Percentiles rank a stretch among this genome's conserved stretches.
Conservation (phyloP, 2,888 invertebrate genomes). For the Brenthis daphne region DNA sequence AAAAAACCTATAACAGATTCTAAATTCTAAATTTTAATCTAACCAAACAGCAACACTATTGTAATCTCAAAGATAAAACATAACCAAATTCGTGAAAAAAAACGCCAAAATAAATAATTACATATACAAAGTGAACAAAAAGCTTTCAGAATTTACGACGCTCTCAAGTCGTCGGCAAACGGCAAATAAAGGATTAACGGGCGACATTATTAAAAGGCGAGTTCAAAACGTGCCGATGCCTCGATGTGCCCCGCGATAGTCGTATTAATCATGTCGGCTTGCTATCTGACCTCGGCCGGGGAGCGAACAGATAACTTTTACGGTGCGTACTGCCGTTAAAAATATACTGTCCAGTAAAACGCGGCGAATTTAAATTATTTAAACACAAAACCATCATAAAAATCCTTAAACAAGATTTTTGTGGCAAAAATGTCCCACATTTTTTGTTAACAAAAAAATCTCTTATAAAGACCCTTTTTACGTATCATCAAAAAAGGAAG, state of each 20-base stretch:
- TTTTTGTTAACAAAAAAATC: conserved; percentile 8
- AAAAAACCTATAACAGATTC: too few relatives aligned
- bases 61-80: conserved; percentile 1
- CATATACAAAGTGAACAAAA: conserved; percentile 21
- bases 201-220: conserved; percentile 22
- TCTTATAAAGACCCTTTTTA: conserved; percentile 8
- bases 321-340: conserved; percentile 9
- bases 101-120: conserved; percentile 16
- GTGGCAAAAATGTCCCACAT: conserved; percentile 5
- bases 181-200: conserved; percentile 27
- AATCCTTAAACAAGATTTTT: conserved; percentile 14
- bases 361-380: conserved; percentile 11
- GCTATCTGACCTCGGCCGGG: conserved; percentile 7
- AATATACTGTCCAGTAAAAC: background rate
- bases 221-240: conserved; percentile 27
- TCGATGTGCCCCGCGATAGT: conserved; percentile 23
- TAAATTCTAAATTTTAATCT: too few relatives aligned
- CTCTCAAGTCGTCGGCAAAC: conserved; percentile 16
- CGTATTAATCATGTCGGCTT: conserved; percentile 22
- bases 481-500: background rate
- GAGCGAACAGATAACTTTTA: conserved; percentile 17
- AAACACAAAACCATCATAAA: conserved; percentile 15
- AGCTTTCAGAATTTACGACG: conserved; percentile 21
- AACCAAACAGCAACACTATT: conserved; percentile 8
- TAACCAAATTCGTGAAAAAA: conserved; percentile 16